Evolutionary conservation across 2,797 vertebrate genomes (phyloP), one percentile per base, ranked within the genome.

Genomic region (Acestrorhynchus altus): DNA sequence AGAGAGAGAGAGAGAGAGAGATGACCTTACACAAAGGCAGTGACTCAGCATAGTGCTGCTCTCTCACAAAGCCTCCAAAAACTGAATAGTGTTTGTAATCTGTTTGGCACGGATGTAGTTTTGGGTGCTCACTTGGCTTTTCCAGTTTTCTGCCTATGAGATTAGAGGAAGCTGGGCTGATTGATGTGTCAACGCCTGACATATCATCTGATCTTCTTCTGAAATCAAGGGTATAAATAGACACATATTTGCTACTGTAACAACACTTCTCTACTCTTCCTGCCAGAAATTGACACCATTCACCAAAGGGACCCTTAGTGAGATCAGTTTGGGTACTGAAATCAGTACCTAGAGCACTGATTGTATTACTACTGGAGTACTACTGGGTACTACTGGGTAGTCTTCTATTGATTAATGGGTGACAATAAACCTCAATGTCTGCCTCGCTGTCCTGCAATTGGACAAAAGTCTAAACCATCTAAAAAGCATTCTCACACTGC

Each of bases 21-120:
- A 0, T 28, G 31, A 63, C 42, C 9, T 12, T 46, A 35, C 39
- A 71, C 51, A 59, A 56, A 64, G 39, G 39, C 60, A 65, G 59
- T 78, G 69, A 66, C 61, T 78, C 61, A 72, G 76, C 51, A 47
- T 72, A 72, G 72, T 59, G 49, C 16, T n/a, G 20, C 40, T 57
- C 44, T 28, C 24, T 66, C 64, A 47, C 24, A 46, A 46, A 8
- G 61, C 61, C 39, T 63, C 60, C 31, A 40, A 20, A 63, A 40
- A 40, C 16, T 10, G 60, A 44, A 65, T 20, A 44, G 22, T 46
- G 16, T 46, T 44, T 44, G 61, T 22, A 15, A 20, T 65, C 39
- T 46, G 20, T 65, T 44, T 65, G 44, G 42, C 64, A 66, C 42
- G 47, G 42, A 47, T 76, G 31, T n/a, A 4, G 57, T 44, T 18